Percentiles rank a stretch among this genome's conserved stretches.
phyloP scores from a whole-genome alignment of 2,113 vertebrate species.

The Vulpes vulpes region DNA sequence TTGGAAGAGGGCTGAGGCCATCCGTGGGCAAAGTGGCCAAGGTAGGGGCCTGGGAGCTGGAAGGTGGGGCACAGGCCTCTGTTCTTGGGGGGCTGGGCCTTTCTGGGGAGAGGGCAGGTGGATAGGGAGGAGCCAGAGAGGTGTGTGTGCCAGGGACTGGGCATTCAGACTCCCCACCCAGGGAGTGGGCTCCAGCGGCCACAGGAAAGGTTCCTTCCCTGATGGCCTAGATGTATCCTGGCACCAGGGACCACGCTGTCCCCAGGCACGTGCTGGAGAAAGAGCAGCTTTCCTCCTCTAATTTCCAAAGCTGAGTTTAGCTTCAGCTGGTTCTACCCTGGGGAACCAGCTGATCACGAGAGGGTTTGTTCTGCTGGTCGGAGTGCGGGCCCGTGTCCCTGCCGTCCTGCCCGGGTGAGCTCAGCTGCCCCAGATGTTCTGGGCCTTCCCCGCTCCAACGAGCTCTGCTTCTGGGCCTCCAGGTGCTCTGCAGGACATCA shows the following conservation, averaged over 20 bases:
- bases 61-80: background rate
- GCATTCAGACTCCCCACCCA: background rate
- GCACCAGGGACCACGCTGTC: background rate
- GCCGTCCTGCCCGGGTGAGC: accelerated
- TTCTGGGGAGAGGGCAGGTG: background rate
- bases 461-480: background rate
- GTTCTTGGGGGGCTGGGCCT: background rate
- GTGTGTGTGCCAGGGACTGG: background rate
- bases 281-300: background rate
- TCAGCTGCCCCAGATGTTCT: accelerated
- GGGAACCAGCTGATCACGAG: background rate
- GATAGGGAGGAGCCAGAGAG: background rate
- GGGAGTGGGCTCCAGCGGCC: background rate
- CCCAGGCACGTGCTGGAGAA: background rate
- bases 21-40: accelerated
- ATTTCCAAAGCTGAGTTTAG: background rate
- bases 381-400: accelerated
- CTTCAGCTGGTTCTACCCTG: background rate
- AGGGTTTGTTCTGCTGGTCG: background rate
- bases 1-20: accelerated
- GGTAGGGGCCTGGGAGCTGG: background rate
- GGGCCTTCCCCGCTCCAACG: background rate
- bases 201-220: background rate
- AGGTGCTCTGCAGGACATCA: conserved; percentile 62
- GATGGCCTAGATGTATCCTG: background rate